Conservation (phyloP, 1,140 invertebrate genomes). For the Amphibalanus amphitrite region DNA sequence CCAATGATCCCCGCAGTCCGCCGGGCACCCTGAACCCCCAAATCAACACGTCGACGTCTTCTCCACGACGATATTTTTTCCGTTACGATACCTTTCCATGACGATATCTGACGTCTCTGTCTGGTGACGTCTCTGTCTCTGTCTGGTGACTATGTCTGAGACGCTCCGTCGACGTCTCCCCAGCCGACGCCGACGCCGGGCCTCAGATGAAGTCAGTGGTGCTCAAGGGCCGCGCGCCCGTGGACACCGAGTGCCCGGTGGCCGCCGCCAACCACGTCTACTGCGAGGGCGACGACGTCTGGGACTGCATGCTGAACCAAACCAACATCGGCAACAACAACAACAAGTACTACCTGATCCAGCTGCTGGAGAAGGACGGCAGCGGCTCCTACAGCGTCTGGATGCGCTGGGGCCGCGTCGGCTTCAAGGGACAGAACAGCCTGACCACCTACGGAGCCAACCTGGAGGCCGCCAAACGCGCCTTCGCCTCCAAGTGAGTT, state of each 20-base stretch:
- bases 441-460: conserved; percentile 25
- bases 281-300: conserved; percentile 28
- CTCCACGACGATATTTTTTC: too few species aligned
- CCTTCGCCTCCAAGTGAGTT: conserved; percentile 32
- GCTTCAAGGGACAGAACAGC: conserved; percentile 31
- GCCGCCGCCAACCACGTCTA: conserved; percentile 26
- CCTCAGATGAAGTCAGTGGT: conserved; percentile 17
- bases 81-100: too few species aligned
- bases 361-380: conserved; percentile 31
- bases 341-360: conserved; percentile 39
- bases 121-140: too few species aligned
- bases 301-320: conserved; percentile 36
- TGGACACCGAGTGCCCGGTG: conserved; percentile 29
- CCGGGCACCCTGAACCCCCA: too few species aligned
- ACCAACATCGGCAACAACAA: conserved; percentile 38
- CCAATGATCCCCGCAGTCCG: too few species aligned
- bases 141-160: too few species aligned
- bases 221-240: conserved; percentile 28
- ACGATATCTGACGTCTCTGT: too few species aligned
- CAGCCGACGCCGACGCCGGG: neutral
- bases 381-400: conserved; percentile 30
- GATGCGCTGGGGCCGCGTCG: conserved; percentile 38
- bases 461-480: conserved; percentile 28
- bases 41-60: too few species aligned
- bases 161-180: too few species aligned